These are phyloP conservation scores for Oligia latruncula DNA, from an alignment of 2,888 invertebrate genomes.

Conservation along the genomic window DNA sequence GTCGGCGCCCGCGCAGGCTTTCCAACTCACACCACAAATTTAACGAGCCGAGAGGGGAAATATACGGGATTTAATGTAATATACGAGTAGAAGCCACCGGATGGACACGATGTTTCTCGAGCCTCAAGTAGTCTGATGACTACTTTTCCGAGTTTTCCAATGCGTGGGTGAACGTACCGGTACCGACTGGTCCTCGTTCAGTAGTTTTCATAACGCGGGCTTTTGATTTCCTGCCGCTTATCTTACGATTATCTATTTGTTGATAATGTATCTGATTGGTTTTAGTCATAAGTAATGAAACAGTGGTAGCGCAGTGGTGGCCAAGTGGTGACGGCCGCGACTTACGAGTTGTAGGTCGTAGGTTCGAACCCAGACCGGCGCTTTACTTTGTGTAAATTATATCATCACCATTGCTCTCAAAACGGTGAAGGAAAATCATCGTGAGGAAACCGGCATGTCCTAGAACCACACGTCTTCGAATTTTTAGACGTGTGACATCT, in stretches of 20 bases:
- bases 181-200: conserved; percentile 39
- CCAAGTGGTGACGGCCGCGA: no score
- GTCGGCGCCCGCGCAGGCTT: conserved; percentile 77
- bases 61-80: conserved; percentile 73
- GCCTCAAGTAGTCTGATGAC: conserved; percentile 49
- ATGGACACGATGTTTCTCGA: conserved; percentile 67
- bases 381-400: no score
- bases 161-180: conserved; percentile 41
- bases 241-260: neutral
- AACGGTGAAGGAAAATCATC: no score
- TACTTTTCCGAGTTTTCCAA: conserved; percentile 77
- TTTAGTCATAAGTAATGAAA: neutral
- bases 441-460: no score
- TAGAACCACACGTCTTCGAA: no score
- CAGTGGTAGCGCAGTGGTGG: neutral
- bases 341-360: no score
- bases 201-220: conserved; percentile 42
- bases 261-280: neutral
- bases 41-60: conserved; percentile 76
- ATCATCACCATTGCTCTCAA: no score
- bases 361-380: no score
- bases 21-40: conserved; percentile 79
- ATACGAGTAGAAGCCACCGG: conserved; percentile 72
- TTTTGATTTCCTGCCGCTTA: conserved; percentile 20
- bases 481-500: no score